Evolutionary conservation across 30 jellyfish, hydroid and myxozoan species (phyloP).

Genomic region (Catostylus mosaicus): DNA sequence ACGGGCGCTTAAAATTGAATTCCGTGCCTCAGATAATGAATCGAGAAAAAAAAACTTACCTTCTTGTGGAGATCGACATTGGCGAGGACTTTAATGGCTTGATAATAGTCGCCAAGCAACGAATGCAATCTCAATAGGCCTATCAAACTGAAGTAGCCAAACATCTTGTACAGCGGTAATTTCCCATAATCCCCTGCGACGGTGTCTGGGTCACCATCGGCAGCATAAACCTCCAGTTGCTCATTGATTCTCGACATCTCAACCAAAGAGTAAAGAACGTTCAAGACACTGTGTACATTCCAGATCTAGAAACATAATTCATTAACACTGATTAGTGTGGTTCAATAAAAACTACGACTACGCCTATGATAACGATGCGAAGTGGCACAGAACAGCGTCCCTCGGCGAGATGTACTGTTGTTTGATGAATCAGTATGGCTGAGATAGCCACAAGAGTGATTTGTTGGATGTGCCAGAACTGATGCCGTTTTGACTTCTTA

Average conservation of each 20-base stretch:
- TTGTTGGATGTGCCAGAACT: background rate
- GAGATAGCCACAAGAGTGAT: background rate
- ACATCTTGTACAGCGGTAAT: conserved; percentile 91
- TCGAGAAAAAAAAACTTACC: conserved; percentile 32
- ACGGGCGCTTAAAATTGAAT: too few relatives aligned
- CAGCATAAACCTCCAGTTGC: conserved; percentile 92
- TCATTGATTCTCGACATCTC: conserved; percentile 96
- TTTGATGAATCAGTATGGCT: background rate
- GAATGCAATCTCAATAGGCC: conserved; percentile 94
- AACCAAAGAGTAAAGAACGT: conserved; percentile 90
- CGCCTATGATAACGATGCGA: too few relatives aligned
- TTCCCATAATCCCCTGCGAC: conserved; percentile 98
- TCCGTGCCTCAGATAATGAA: too few relatives aligned
- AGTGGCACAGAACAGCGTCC: too few relatives aligned
- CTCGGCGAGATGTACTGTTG: too few relatives aligned
- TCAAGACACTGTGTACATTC: conserved; percentile 98
- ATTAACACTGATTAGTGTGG: too few relatives aligned
- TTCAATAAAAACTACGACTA: too few relatives aligned
- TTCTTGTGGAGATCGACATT: conserved; percentile 94
- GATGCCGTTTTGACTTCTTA: too few relatives aligned
- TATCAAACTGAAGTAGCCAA: conserved; percentile 95
- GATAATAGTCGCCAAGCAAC: conserved; percentile 92
- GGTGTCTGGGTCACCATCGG: conserved; percentile 97
- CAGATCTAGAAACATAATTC: conserved; percentile 87
- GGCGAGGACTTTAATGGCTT: conserved; percentile 95